Percentiles rank a stretch among this genome's conserved stretches.
Conservation (phyloP, 2,888 invertebrate species). For the Caenorhabditis sp. region DNA sequence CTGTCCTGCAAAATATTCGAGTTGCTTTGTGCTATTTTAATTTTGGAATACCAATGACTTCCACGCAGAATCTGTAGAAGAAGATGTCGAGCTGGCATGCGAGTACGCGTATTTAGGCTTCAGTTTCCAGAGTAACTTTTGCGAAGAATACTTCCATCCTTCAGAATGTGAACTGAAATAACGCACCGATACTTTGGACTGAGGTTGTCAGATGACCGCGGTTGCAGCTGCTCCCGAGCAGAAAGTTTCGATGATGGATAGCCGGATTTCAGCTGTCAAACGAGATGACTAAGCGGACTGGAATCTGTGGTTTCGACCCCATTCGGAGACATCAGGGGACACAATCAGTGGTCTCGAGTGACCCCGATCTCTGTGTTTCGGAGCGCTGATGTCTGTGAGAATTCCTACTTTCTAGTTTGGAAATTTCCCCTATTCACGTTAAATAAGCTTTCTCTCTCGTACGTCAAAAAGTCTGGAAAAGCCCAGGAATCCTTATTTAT, state of each 20-base stretch:
- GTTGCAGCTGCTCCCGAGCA: slow-evolving; percentile 1
- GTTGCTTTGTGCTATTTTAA: neutral
- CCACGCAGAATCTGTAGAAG: slow-evolving; percentile 68
- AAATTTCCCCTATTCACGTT: neutral
- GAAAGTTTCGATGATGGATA: too few species aligned
- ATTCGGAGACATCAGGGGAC: neutral
- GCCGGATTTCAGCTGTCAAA: slow-evolving; percentile 13
- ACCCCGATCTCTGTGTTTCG: slow-evolving; percentile 5
- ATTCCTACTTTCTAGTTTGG: too few species aligned
- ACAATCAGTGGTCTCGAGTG: too few species aligned
- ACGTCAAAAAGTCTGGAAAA: slow-evolving; percentile 20
- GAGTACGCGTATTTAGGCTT: slow-evolving; percentile 62
- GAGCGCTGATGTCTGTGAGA: too few species aligned
- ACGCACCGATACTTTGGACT: too few species aligned
- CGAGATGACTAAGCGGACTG: slow-evolving; percentile 15
- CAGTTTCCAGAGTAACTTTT: slow-evolving; percentile 64
- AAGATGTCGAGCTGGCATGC: slow-evolving; percentile 62
- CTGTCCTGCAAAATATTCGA: slow-evolving; percentile 61
- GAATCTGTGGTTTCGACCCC: slow-evolving; percentile 3
- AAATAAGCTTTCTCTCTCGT: neutral
- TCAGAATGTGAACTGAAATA: slow-evolving; percentile 65
- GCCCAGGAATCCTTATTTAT: slow-evolving; percentile 20
- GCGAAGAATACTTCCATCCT: slow-evolving; percentile 68
- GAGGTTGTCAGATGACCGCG: neutral
- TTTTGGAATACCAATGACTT: slow-evolving; percentile 53